Evolutionary conservation across 2,888 invertebrate genomes (phyloP), one percentile per base, ranked within the genome.

Genomic region (Cabera pusaria): DNA sequence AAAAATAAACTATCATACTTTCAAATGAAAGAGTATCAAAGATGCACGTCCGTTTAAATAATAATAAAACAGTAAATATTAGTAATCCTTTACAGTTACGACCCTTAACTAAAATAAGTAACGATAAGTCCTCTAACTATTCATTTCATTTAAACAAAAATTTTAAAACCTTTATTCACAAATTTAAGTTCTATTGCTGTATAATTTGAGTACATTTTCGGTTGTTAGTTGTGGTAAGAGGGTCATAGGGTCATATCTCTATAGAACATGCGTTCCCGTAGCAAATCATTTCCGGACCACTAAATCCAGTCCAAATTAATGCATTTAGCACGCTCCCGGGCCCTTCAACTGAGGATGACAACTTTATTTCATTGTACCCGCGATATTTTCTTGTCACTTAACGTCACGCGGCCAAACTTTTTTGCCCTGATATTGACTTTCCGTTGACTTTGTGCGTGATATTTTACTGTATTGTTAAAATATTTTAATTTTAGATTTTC

Each of bases 201-300:
- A 11, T 37, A 1, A 18, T 48, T 70, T 80, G 59, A 69, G 80
- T 72, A 53, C 50, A 66, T 53, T 66, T 74, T 83, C 50, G 65
- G 62, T 67, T 56, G 44, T 34, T 33, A 38, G 52, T 52, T 70
- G 66, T 61, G 77, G 75, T 75, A 56, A 73, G 71, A 67, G 79
- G 74, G 74, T 77, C 69, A 64, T 68, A 74, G 84, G 81, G 85
- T 78, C 81, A 83, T 80, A 80, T 80, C 82, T 72, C 59, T 52
- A 53, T 67, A 56, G 65, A 72, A 77, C 82, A 82, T 84, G 79
- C 81, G 81, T 86, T 87, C 86, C 86, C 87, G 87, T 86, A 76
- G 86, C 88, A 87, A 87, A 87, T 88, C 88, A 86, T 85, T 88
- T 88, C 87, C 87, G 87, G 83, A 63, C 88, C 88, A 88, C 88